Percentiles rank a stretch among this genome's conserved stretches.
phyloP scores from a whole-genome alignment of 2,888 invertebrate genomes.

The Brachylomia viminalis region DNA sequence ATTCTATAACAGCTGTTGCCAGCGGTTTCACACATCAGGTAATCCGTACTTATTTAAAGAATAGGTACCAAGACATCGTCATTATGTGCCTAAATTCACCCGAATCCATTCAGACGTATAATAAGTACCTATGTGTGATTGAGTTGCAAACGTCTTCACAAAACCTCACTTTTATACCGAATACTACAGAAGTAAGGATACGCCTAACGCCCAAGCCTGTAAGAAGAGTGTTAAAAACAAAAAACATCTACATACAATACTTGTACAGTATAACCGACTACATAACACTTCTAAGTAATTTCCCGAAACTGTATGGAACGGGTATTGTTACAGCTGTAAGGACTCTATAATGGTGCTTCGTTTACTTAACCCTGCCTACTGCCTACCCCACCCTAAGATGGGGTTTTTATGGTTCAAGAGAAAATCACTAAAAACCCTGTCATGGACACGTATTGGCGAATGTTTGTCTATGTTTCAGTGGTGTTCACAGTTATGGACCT shows the following conservation, averaged over 20 bases:
- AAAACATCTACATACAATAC: slow-evolving; percentile 23
- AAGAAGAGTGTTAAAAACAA: slow-evolving; percentile 9
- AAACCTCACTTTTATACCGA: background rate
- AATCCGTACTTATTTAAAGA: no score
- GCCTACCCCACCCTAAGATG: slow-evolving; percentile 26
- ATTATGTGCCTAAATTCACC: no score
- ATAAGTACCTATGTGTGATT: background rate
- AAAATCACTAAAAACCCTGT: slow-evolving; percentile 64
- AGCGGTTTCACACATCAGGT: no score
- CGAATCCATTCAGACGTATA: background rate
- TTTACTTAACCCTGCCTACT: slow-evolving; percentile 55
- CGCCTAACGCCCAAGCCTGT: background rate
- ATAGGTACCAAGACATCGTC: no score
- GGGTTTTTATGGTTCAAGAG: slow-evolving; percentile 49
- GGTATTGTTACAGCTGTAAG: slow-evolving; percentile 46
- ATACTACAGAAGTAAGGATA: background rate
- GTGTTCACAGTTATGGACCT: background rate
- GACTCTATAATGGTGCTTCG: slow-evolving; percentile 43
- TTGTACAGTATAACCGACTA: slow-evolving; percentile 21
- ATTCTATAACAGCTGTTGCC: no score
- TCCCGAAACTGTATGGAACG: slow-evolving; percentile 45
- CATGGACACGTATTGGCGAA: slow-evolving; percentile 55
- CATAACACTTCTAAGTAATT: slow-evolving; percentile 39
- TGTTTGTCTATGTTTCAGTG: slow-evolving; percentile 46
- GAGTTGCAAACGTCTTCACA: background rate